Evolutionary conservation across 2,888 invertebrate genomes (phyloP), one percentile per base, ranked within the genome.

Genomic region (Myathropa florea): DNA sequence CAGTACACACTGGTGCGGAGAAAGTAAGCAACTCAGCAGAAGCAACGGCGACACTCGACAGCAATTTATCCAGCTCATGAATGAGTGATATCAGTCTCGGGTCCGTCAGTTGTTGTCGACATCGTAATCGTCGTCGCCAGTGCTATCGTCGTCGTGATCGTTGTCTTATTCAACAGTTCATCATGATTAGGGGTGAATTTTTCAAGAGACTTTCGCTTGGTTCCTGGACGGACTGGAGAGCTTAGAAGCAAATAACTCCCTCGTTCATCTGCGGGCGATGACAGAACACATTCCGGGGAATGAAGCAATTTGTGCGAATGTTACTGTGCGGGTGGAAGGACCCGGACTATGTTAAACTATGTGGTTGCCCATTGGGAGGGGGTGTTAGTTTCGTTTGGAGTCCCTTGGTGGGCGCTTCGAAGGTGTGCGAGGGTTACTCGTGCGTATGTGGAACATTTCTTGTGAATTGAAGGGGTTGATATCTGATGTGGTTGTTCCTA

Each of bases 141-240:
- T n/a, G 46, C n/a, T n/a, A 18, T 57, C 23, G 80, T 65, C 60
- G 75, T 70, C 80, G 80, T 57, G 70, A 70, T 82, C 82, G 71
- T 77, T 67, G 76, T 71, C 71, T 82, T 72, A 76, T 84, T 84
- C 80, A 84, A 84, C 84, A 80, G 84, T 80, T 83, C 75, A 84
- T 84, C 80, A 75, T 75, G 83, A 80, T 71, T 67, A 71, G 72
- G 79, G 73, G 33, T 72, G 72, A 72, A 72, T 79, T 65, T 84
- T 80, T 65, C 46, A 39, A 57, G 64, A 67, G 24, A 68, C 46
- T 18, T 18, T 46, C 18, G 18, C 18, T 46, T 12, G 33, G 12
- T 33, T 71, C 63, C 36, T 63, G 18, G 9, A 46, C 33, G 67
- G 70, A 78, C 67, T 28, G 46, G 4, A 57, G 67, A 57, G 33